phyloP scores from a whole-genome alignment of 2,888 invertebrate species.

The Dynastes hyllus region DNA sequence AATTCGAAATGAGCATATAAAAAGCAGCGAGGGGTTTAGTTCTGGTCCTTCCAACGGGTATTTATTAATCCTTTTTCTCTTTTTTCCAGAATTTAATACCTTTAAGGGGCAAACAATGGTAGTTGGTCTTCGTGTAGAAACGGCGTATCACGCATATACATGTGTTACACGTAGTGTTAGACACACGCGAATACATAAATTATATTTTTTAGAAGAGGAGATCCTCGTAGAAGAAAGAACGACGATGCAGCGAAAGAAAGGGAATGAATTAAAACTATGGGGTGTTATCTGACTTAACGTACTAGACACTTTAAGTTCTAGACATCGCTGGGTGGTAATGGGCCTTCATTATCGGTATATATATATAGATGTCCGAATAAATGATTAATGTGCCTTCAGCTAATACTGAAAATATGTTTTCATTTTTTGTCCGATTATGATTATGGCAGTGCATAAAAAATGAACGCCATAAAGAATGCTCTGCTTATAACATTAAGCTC shows the following conservation, averaged over 20 bases:
- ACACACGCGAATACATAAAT: conserved; percentile 43
- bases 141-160: conserved; percentile 21
- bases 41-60: conserved; percentile 11
- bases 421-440: conserved; percentile 42
- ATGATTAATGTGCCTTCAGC: conserved; percentile 45
- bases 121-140: conserved; percentile 39
- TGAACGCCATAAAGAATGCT: conserved; percentile 1
- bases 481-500: conserved; percentile 14
- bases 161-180: conserved; percentile 26
- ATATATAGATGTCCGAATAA: conserved; percentile 45
- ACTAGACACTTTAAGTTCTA: conserved; percentile 44
- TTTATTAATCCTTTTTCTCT: conserved; percentile 34
- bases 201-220: conserved; percentile 31
- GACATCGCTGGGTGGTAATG: conserved; percentile 46
- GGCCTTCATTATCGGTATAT: conserved; percentile 42
- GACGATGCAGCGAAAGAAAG: conserved; percentile 16
- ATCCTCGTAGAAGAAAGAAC: conserved; percentile 17
- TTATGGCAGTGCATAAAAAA: conserved; percentile 31
- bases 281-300: conserved; percentile 45
- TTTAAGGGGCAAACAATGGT: conserved; percentile 36
- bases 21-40: conserved; percentile 43
- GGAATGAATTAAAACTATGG: conserved; percentile 44
- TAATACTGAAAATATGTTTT: conserved; percentile 47
- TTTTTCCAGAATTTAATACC: conserved; percentile 43
- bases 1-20: conserved; percentile 31